These are phyloP conservation scores for Neodiprion lecontei DNA, from an alignment of 1,140 invertebrate genomes.

Conservation along the genomic window DNA sequence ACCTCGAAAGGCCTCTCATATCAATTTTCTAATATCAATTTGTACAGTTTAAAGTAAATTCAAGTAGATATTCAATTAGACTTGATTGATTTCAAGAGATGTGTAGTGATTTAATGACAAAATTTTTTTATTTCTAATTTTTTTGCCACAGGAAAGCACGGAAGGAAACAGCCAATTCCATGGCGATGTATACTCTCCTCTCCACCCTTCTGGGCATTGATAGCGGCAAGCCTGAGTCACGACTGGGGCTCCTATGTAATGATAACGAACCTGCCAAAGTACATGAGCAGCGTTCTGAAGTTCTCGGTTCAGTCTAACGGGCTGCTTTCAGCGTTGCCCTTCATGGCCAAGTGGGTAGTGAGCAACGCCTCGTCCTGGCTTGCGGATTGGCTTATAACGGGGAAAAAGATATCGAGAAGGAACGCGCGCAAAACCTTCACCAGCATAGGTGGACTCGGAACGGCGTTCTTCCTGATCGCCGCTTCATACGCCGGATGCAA, in stretches of 20 bases:
- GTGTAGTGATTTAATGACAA: too few relatives aligned
- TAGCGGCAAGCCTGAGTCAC: slow-evolving; percentile 78
- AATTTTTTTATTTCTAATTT: too few relatives aligned
- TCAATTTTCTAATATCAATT: too few relatives aligned
- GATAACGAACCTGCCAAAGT: slow-evolving; percentile 86
- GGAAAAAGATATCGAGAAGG: slow-evolving; percentile 62
- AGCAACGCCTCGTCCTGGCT: slow-evolving; percentile 69
- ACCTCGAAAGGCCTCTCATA: too few relatives aligned
- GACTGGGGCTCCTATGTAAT: slow-evolving; percentile 93
- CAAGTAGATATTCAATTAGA: too few relatives aligned
- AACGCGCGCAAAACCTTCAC: slow-evolving; percentile 75
- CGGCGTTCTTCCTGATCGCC: slow-evolving; percentile 75
- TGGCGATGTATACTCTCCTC: slow-evolving; percentile 77
- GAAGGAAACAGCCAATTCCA: slow-evolving; percentile 65
- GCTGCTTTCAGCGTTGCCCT: slow-evolving; percentile 70
- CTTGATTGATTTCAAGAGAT: too few relatives aligned
- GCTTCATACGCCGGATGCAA: slow-evolving; percentile 35
- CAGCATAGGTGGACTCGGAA: slow-evolving; percentile 72
- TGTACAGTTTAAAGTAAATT: too few relatives aligned
- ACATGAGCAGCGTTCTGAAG: slow-evolving; percentile 83
- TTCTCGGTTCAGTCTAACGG: slow-evolving; percentile 79
- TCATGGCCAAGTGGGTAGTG: slow-evolving; percentile 72
- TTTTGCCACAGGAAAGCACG: slow-evolving; percentile 63
- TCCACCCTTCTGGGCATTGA: slow-evolving; percentile 72
- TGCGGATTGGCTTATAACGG: slow-evolving; percentile 70